Conservation (phyloP, 2,888 invertebrate genomes). For the Epicampocera succincta region DNA sequence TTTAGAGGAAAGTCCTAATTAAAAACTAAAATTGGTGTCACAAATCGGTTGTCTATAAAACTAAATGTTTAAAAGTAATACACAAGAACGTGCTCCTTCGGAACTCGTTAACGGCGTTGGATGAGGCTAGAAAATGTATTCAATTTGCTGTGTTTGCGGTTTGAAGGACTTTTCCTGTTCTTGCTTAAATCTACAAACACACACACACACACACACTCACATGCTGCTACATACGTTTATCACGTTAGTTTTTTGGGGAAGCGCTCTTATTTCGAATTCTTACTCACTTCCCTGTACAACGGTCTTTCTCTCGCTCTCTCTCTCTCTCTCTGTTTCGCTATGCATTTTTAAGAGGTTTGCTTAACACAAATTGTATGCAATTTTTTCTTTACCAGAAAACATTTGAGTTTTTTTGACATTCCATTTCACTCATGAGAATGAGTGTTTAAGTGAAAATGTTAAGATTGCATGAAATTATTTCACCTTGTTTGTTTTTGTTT, state of each 20-base stretch:
- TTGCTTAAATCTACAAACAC: slow-evolving; percentile 9
- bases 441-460: slow-evolving; percentile 8
- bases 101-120: background rate
- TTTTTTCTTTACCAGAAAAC: slow-evolving; percentile 19
- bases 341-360: background rate
- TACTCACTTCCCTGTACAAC: too few relatives aligned
- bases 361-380: too few relatives aligned
- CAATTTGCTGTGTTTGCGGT: slow-evolving; percentile 42
- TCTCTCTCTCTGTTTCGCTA: background rate
- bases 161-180: slow-evolving; percentile 59
- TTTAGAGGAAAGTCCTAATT: too few relatives aligned
- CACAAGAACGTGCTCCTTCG: background rate
- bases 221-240: background rate
- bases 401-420: slow-evolving; percentile 16
- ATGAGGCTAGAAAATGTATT: slow-evolving; percentile 21
- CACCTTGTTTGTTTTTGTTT: slow-evolving; percentile 59
- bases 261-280: too few relatives aligned
- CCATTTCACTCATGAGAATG: background rate
- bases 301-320: background rate
- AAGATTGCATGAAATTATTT: slow-evolving; percentile 40
- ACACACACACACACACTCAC: background rate
- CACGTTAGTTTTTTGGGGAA: too few relatives aligned
- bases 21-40: too few relatives aligned
- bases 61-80: too few relatives aligned
- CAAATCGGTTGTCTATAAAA: too few relatives aligned